Base-by-base conservation (phyloP, 2,797 vertebrate genomes). In the Kryptopterus vitreolus region DNA sequence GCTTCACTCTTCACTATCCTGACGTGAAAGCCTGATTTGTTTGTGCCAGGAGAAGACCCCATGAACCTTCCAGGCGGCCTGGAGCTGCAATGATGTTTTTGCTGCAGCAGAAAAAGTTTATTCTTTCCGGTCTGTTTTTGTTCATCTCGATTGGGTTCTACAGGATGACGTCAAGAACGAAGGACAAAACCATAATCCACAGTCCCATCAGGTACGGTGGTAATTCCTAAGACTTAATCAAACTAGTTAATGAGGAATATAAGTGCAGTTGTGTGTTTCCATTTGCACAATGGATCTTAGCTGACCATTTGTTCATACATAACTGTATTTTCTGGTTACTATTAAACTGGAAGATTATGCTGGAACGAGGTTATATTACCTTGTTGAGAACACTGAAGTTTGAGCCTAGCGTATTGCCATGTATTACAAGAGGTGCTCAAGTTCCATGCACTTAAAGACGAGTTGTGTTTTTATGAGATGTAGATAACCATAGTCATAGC, bases 131-230 rank as follows among this genome's bases (percentile, higher is more conserved):
- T 74, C 1, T 87, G 66, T 55, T 63, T 3, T 20, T 80, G 31
- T 1, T 4, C 16, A 66, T 24, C 6, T 12, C 92, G 61, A 71
- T 93, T 65, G 2, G 33, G 0, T 0, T 91, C 77, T 91, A 89
- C 79, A 0, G 92, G 63, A 78, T 91, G 63, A 73, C 55, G 7
- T 0, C 81, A 18, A 82, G 38, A 48, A 57, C 81, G 78, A 78
- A 90, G n/a, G 69, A 48, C 18, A 50, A 33, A 5, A 12, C 1
- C 8, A 26, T 4, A 16, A 0, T 1, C 24, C 2, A 1, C 5
- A 1, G 1, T 7, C 9, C 12, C 15, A 3, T 5, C 63, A 83
- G 71, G 78, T 80, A 80, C 18, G 59, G 3, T 53, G 1, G 2
- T 55, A 13, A 22, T 57, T 73, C 2, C 13, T 58, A 15, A 38